These are phyloP conservation scores for Lithophane semibrunnea DNA, from an alignment of 2,888 invertebrate species.

Conservation along the genomic window DNA sequence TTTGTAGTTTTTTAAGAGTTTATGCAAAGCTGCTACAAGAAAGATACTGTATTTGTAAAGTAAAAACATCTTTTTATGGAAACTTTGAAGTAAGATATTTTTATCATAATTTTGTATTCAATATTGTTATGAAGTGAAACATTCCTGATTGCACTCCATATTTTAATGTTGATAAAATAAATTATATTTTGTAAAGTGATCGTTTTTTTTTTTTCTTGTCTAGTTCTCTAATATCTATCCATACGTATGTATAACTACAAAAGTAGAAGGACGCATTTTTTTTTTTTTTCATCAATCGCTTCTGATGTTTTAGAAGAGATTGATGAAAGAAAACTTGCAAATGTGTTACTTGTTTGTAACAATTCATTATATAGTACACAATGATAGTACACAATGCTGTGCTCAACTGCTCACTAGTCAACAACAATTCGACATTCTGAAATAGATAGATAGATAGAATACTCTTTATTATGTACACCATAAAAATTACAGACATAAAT, in stretches of 20 bases:
- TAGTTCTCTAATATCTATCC: neutral
- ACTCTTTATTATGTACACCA: too few species aligned
- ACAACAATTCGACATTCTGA: neutral
- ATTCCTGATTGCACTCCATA: constrained; percentile 69
- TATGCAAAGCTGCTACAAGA: constrained; percentile 49
- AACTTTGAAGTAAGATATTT: constrained; percentile 52
- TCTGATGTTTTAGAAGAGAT: too few species aligned
- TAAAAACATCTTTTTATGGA: constrained; percentile 44
- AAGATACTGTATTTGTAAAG: constrained; percentile 52
- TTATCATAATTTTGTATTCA: constrained; percentile 61
- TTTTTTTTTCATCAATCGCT: too few species aligned
- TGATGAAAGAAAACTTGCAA: neutral
- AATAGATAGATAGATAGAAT: too few species aligned
- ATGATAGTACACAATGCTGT: neutral
- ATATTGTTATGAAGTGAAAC: constrained; percentile 67
- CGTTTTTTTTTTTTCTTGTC: neutral
- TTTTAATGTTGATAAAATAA: constrained; percentile 65
- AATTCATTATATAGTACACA: neutral
- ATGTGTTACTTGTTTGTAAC: neutral
- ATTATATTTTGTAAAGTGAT: constrained; percentile 58
- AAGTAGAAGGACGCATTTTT: neutral
- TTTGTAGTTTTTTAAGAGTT: constrained; percentile 60
- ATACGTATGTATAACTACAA: neutral
- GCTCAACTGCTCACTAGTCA: too few species aligned
- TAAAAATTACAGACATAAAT: too few species aligned